Evolutionary conservation across 2,888 invertebrate genomes (phyloP).

Genomic region (Brenthis hecate): DNA sequence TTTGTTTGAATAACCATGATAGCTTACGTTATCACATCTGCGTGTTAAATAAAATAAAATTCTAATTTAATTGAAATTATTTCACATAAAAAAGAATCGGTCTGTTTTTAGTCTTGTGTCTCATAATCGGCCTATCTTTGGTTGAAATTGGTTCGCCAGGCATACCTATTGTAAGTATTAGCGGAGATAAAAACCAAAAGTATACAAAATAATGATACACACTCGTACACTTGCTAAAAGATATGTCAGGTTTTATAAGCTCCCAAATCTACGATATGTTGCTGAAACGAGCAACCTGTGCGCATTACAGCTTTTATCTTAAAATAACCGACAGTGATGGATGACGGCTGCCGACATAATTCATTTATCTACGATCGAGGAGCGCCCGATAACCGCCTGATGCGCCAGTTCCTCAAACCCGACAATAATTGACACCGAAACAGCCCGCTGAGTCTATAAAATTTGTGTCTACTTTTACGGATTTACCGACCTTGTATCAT

Average conservation of each 20-base stretch:
- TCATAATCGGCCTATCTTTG: too few species aligned
- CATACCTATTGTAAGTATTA: not conserved
- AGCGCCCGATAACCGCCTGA: constrained; percentile 43
- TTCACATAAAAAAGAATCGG: too few species aligned
- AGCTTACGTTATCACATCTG: too few species aligned
- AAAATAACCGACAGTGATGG: constrained; percentile 73
- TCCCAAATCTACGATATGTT: constrained; percentile 20
- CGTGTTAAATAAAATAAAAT: too few species aligned
- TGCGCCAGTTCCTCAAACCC: constrained; percentile 30
- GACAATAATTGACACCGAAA: constrained; percentile 25
- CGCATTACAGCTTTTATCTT: constrained; percentile 66
- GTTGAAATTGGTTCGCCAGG: too few species aligned
- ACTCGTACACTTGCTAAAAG: constrained; percentile 7
- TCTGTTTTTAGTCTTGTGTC: too few species aligned
- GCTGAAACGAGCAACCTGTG: constrained; percentile 51
- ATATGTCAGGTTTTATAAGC: constrained; percentile 14
- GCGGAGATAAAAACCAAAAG: not conserved
- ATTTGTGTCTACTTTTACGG: constrained; percentile 9
- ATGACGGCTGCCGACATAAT: constrained; percentile 63
- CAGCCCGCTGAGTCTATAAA: constrained; percentile 14
- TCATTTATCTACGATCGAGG: constrained; percentile 73
- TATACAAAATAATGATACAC: too few species aligned
- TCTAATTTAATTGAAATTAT: too few species aligned
- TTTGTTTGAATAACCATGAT: too few species aligned
- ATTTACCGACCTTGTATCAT: constrained; percentile 7